phyloP scores from a whole-genome alignment of 2,888 invertebrate species.

The Pammene aurita region DNA sequence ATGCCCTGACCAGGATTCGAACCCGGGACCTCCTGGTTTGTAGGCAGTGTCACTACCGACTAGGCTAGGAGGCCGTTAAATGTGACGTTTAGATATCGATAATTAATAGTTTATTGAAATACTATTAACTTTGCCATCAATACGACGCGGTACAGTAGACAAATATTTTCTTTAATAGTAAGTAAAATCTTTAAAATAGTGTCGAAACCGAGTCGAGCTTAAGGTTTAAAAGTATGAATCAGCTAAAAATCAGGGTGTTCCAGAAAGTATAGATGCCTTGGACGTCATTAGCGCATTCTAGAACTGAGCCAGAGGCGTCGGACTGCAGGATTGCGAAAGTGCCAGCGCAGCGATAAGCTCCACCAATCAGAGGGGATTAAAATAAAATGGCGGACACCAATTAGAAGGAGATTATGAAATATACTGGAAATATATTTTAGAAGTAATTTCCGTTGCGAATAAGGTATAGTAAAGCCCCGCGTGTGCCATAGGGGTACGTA shows the following conservation, averaged over 20 bases:
- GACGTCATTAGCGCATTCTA: background rate
- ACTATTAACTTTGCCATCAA: too few relatives aligned
- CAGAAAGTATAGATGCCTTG: background rate
- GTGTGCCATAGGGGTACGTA: background rate
- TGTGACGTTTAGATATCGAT: too few relatives aligned
- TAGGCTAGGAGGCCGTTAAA: too few relatives aligned
- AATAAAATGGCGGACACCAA: constrained; percentile 27
- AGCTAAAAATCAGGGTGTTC: background rate
- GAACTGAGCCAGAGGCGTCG: background rate
- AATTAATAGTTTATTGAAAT: too few relatives aligned
- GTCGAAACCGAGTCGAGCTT: too few relatives aligned
- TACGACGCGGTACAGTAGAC: too few relatives aligned
- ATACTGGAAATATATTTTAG: constrained; percentile 10
- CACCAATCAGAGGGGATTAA: constrained; percentile 24
- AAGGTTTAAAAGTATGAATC: too few relatives aligned
- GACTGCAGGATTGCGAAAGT: constrained; percentile 3
- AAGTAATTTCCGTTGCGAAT: background rate
- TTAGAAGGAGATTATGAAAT: constrained; percentile 23
- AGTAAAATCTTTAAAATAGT: too few relatives aligned
- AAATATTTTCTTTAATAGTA: too few relatives aligned
- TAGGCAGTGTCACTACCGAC: too few relatives aligned
- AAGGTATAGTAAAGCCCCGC: background rate
- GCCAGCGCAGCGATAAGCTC: constrained; percentile 18
- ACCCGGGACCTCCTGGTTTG: too few relatives aligned
- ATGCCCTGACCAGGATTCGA: too few relatives aligned